Percentiles rank a stretch among this genome's conserved stretches.
These are phyloP conservation scores for Tiliacea citrago DNA, from an alignment of 2,888 invertebrate genomes.

Conservation along the genomic window DNA sequence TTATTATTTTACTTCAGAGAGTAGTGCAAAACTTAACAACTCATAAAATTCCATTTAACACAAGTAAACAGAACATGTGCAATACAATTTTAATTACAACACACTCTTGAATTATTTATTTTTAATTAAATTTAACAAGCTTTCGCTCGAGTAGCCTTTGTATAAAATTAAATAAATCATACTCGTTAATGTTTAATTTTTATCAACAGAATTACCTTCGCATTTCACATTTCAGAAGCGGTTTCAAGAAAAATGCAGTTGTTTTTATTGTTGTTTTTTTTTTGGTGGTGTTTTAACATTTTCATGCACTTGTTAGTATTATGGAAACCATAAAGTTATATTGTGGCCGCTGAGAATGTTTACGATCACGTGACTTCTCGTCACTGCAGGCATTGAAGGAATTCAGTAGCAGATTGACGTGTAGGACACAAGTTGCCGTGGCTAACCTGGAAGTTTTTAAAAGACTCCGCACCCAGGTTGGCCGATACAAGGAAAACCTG, in stretches of 20 bases:
- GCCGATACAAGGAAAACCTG: no score
- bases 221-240: not conserved
- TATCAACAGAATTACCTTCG: conserved; percentile 2
- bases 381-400: not conserved
- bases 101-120: conserved; percentile 23
- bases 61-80: conserved; percentile 7
- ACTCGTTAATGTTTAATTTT: conserved; percentile 16
- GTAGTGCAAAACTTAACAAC: not conserved
- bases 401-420: not conserved
- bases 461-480: no score
- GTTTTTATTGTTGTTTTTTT: conserved; percentile 1
- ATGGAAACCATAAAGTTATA: not conserved
- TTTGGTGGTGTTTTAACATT: not conserved
- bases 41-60: conserved; percentile 9
- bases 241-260: not conserved
- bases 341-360: no score
- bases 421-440: no score
- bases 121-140: conserved; percentile 26
- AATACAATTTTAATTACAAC: conserved; percentile 12
- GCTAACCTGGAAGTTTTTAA: no score
- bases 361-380: not conserved
- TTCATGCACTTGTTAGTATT: no score
- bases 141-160: conserved; percentile 8
- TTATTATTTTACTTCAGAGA: not conserved
- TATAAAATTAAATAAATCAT: conserved; percentile 19